Conservation (phyloP, 2,797 vertebrate genomes). For the Enteromius thamalakanensis region DNA sequence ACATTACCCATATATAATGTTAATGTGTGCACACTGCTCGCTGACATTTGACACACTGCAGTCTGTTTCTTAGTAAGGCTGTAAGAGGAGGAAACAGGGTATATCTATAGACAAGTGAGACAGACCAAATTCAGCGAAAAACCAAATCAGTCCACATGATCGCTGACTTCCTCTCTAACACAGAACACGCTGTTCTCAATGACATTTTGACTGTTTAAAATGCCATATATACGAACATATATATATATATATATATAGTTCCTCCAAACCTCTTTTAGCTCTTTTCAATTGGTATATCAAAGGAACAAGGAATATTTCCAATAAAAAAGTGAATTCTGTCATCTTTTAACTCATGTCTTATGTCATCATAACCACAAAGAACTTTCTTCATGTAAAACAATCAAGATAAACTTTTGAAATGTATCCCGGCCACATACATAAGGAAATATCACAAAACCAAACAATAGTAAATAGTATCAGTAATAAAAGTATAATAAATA, state of each 20-base stretch:
- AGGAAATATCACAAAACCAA: background rate
- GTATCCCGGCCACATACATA: background rate
- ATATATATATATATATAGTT: background rate
- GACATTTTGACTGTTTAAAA: conserved; percentile 27
- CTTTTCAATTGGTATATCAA: background rate
- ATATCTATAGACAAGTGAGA: conserved; percentile 33
- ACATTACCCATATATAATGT: background rate
- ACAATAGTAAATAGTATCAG: background rate
- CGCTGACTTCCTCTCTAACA: conserved; percentile 75
- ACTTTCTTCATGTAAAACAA: background rate
- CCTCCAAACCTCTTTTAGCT: background rate
- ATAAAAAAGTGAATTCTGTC: background rate
- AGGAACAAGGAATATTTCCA: background rate
- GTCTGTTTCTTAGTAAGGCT: conserved; percentile 57
- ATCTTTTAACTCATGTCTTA: conserved; percentile 8
- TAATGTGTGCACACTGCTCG: conserved; percentile 2
- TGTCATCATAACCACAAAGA: background rate
- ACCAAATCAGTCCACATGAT: conserved; percentile 76
- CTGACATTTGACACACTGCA: conserved; percentile 49
- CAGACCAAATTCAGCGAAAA: conserved; percentile 69
- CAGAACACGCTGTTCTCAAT: conserved; percentile 75
- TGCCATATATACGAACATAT: no score
- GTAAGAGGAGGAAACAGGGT: conserved; percentile 53
- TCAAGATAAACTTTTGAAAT: background rate
- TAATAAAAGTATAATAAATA: background rate